These are phyloP conservation scores for Astyanax mexicanus DNA, from an alignment of 2,797 vertebrate species.

Conservation along the genomic window DNA sequence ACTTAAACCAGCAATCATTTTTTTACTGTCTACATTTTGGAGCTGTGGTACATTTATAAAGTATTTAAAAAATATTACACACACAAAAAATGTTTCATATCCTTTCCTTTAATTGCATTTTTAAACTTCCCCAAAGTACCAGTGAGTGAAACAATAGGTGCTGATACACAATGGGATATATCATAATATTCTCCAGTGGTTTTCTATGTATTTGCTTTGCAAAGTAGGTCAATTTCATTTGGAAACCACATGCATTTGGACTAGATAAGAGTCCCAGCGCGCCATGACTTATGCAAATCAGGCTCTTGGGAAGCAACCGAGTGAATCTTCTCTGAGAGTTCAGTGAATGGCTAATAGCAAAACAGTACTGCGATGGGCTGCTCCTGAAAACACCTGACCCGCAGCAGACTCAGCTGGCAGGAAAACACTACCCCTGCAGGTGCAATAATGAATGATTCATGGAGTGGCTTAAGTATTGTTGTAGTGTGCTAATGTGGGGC, in stretches of 20 bases:
- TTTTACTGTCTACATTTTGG: no score
- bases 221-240: conserved; percentile 7
- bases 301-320: neutral
- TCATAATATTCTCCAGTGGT: neutral
- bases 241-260: conserved; percentile 20
- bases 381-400: conserved; percentile 10
- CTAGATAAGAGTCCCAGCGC: neutral
- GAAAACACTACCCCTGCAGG: neutral
- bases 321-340: conserved; percentile 25
- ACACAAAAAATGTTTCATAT: no score
- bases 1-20: no score
- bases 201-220: neutral
- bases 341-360: conserved; percentile 29
- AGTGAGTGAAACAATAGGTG: no score
- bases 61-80: no score
- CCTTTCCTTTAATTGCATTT: no score
- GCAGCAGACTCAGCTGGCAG: neutral
- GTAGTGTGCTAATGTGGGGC: neutral
- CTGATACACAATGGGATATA: no score
- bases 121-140: no score
- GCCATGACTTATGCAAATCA: conserved; percentile 21
- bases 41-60: no score
- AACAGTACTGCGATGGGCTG: neutral
- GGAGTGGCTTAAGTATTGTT: conserved; percentile 3
- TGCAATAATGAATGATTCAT: conserved; percentile 26